These are phyloP conservation scores for Amblyjoppa fuscipennis DNA, from an alignment of 2,888 invertebrate species.

Conservation along the genomic window DNA sequence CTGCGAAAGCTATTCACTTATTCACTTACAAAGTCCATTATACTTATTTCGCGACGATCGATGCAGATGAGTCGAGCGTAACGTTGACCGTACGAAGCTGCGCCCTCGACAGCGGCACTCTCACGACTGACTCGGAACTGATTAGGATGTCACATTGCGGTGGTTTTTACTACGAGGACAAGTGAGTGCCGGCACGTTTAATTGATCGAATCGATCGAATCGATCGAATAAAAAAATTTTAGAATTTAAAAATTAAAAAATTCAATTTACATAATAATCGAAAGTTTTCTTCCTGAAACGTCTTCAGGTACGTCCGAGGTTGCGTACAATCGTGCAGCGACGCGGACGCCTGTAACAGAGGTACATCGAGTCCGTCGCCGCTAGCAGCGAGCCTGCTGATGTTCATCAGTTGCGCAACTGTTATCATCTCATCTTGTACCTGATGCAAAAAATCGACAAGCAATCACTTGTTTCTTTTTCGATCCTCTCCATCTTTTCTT, in stretches of 20 bases:
- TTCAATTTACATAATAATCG: neutral
- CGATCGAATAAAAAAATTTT: neutral
- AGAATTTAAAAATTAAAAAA: conserved; percentile 20
- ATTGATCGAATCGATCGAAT: neutral
- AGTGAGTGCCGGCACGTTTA: conserved; percentile 86
- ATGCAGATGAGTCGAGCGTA: conserved; percentile 91
- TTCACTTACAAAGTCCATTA: neutral
- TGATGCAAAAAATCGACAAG: conserved; percentile 15
- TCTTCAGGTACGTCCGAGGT: conserved; percentile 93
- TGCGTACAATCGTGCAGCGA: conserved; percentile 98
- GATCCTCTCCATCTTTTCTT: neutral
- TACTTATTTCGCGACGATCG: neutral
- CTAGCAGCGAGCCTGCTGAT: conserved; percentile 33
- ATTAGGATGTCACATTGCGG: conserved; percentile 99
- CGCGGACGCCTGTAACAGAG: conserved; percentile 94
- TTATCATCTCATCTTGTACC: neutral
- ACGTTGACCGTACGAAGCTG: conserved; percentile 96
- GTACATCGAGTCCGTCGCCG: conserved; percentile 20
- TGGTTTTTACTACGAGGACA: conserved; percentile 94
- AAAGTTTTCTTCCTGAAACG: conserved; percentile 1
- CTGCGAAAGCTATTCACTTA: no score
- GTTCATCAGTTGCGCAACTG: conserved; percentile 36
- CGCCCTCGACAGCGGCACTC: conserved; percentile 97
- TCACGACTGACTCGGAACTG: conserved; percentile 98
- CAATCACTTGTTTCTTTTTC: neutral